A percentile compares a stretch with the other conserved stretches of the same genome.
These are phyloP conservation scores for Ceriagrion tenellum DNA, from an alignment of 2,888 invertebrate genomes.

Conservation along the genomic window DNA sequence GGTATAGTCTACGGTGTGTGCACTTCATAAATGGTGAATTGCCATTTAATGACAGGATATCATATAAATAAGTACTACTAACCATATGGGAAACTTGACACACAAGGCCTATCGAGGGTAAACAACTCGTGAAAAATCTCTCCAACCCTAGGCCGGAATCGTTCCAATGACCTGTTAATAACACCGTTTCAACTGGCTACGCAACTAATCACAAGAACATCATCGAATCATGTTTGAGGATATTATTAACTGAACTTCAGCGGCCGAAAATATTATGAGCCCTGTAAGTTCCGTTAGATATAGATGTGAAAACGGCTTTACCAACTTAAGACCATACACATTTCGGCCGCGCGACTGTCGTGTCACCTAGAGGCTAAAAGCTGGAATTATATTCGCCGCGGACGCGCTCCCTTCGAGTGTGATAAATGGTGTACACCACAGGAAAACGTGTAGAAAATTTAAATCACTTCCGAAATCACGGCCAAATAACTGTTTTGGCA, in stretches of 20 bases:
- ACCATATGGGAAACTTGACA: slow-evolving; percentile 25
- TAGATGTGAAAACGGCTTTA: not conserved
- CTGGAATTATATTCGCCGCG: not conserved
- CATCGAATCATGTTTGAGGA: not conserved
- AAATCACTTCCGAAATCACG: too few species aligned
- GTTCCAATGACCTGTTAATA: not conserved
- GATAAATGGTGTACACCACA: too few species aligned
- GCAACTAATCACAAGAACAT: not conserved
- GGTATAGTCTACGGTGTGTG: not conserved
- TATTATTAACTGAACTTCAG: not conserved
- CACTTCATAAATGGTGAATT: not conserved
- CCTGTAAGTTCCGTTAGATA: not conserved
- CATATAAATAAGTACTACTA: not conserved
- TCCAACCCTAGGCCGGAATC: not conserved
- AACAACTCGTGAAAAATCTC: not conserved
- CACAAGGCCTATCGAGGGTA: not conserved
- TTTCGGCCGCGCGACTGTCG: not conserved
- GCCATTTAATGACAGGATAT: not conserved
- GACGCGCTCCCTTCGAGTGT: not conserved
- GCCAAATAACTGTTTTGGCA: too few species aligned
- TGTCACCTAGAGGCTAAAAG: not conserved
- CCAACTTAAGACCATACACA: not conserved
- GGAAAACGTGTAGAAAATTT: too few species aligned
- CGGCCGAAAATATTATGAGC: not conserved
- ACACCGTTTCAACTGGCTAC: not conserved